phyloP scores from a whole-genome alignment of 2,888 invertebrate genomes.

The Uropetala carovei region DNA sequence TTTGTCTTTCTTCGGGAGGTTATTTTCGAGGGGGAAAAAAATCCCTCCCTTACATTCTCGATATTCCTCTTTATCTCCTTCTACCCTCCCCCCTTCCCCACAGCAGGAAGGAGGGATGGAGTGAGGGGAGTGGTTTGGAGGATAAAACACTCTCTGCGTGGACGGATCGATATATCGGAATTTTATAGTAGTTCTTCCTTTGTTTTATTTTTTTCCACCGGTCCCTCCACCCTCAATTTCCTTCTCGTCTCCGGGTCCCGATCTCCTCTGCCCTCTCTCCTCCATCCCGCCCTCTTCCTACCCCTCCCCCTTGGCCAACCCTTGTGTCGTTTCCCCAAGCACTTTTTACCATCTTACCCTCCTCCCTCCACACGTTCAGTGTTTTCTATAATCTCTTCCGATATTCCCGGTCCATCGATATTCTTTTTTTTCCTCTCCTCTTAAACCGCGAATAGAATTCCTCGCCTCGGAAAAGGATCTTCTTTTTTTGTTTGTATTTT shows the following conservation, averaged over 20 bases:
- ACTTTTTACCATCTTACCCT: neutral
- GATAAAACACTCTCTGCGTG: slow-evolving; percentile 43
- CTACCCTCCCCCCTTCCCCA: neutral
- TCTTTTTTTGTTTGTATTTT: slow-evolving; percentile 1
- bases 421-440: slow-evolving; percentile 19
- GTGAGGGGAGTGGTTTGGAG: neutral
- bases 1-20: slow-evolving; percentile 50
- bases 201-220: neutral
- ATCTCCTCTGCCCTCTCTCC: neutral
- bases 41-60: slow-evolving; percentile 2
- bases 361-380: neutral
- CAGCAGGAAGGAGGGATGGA: neutral
- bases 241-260: neutral
- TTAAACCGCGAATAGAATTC: neutral
- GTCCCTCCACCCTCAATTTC: neutral
- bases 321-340: neutral
- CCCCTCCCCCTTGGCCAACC: neutral
- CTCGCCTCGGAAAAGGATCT: neutral
- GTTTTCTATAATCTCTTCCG: neutral
- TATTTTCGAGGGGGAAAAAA: slow-evolving; percentile 33
- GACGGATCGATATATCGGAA: slow-evolving; percentile 57
- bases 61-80: slow-evolving; percentile 5
- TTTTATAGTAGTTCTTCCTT: slow-evolving; percentile 55
- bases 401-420: neutral
- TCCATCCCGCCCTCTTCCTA: neutral